A percentile compares a stretch with the other conserved stretches of the same genome.
These are phyloP conservation scores for Menidia menidia DNA, from an alignment of 2,797 vertebrate species.

Conservation along the genomic window DNA sequence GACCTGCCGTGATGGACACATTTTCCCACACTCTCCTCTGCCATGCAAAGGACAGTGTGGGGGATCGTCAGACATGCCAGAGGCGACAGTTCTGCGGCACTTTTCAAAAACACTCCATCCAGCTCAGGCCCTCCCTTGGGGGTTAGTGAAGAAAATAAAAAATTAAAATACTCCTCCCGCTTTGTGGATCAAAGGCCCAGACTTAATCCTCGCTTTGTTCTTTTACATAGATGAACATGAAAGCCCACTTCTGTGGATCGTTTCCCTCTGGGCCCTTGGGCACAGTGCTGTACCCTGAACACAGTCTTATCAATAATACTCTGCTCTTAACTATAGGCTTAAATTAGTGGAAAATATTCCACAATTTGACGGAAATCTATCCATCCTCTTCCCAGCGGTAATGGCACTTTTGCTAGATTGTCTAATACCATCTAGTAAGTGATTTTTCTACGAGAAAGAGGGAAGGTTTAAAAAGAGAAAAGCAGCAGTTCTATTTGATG, in stretches of 20 bases:
- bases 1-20: conserved; percentile 14
- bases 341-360: conserved; percentile 86
- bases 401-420: conserved; percentile 86
- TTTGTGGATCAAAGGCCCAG: conserved; percentile 81
- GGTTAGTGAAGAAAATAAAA: conserved; percentile 45
- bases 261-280: conserved; percentile 78
- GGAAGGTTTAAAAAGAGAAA: conserved; percentile 82
- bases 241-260: conserved; percentile 87
- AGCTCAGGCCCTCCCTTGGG: conserved; percentile 51
- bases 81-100: conserved; percentile 64
- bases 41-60: conserved; percentile 50
- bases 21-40: conserved; percentile 74
- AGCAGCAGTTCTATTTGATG: conserved; percentile 94
- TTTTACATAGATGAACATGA: conserved; percentile 87
- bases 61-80: conserved; percentile 66
- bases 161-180: conserved; percentile 71
- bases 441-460: conserved; percentile 85
- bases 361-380: conserved; percentile 88
- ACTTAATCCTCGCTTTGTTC: conserved; percentile 88
- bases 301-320: conserved; percentile 84
- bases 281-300: conserved; percentile 76
- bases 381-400: conserved; percentile 85
- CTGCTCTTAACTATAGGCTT: conserved; percentile 85
- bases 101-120: conserved; percentile 58
- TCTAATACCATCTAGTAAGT: conserved; percentile 93